A percentile compares a stretch with the other conserved stretches of the same genome.
These are phyloP conservation scores for Microctonus aethiopoides DNA, from an alignment of 2,888 invertebrate species.

Conservation along the genomic window DNA sequence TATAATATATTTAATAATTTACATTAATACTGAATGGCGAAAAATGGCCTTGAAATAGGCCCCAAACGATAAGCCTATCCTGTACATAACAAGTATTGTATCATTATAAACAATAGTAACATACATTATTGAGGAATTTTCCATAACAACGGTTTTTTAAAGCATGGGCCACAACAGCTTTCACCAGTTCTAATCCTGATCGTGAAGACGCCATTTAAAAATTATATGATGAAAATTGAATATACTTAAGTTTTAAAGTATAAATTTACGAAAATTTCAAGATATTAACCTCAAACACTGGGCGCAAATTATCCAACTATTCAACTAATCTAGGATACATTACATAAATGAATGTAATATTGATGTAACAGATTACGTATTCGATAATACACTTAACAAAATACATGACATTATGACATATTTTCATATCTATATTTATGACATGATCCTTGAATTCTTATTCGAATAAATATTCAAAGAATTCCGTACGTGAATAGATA, in stretches of 20 bases:
- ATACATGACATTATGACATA: background rate
- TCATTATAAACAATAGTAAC: conserved; percentile 35
- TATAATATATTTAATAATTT: too few species aligned
- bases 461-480: background rate
- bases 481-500: too few species aligned
- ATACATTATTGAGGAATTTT: conserved; percentile 68
- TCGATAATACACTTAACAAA: background rate
- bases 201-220: conserved; percentile 43
- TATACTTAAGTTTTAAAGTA: too few species aligned
- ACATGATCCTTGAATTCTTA: background rate
- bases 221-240: background rate
- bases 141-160: conserved; percentile 65
- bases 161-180: conserved; percentile 60
- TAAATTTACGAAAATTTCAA: too few species aligned
- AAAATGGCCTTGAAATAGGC: too few species aligned
- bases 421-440: background rate
- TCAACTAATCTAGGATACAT: too few species aligned
- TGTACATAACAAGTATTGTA: background rate
- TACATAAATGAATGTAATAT: too few species aligned
- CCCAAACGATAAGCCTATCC: too few species aligned
- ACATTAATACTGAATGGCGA: too few species aligned
- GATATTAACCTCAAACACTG: too few species aligned
- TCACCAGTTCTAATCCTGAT: conserved; percentile 64
- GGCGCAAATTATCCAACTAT: background rate
- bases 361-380: background rate